These are phyloP conservation scores for Pyrgus malvae DNA, from an alignment of 2,888 invertebrate genomes.

Conservation along the genomic window DNA sequence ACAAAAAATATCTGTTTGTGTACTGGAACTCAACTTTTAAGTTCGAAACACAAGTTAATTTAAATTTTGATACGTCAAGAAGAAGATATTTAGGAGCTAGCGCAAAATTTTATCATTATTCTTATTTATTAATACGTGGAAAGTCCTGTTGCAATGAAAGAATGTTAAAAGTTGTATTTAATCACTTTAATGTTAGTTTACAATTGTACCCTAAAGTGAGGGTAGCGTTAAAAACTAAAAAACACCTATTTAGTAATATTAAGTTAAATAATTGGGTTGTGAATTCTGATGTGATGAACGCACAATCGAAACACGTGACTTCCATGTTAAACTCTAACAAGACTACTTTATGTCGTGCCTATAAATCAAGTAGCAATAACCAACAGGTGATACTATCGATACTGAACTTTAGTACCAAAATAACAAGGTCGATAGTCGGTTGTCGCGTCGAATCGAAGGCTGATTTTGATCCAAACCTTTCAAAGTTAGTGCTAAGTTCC, in stretches of 20 bases:
- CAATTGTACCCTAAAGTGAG: neutral
- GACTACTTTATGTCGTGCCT: neutral
- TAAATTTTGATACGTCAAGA: too few species aligned
- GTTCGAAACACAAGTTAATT: too few species aligned
- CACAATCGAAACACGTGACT: neutral
- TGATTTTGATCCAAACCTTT: slow-evolving; percentile 19
- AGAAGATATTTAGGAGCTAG: too few species aligned
- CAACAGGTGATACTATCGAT: slow-evolving; percentile 23
- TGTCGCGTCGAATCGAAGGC: slow-evolving; percentile 34
- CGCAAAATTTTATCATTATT: too few species aligned
- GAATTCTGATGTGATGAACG: neutral
- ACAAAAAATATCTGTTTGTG: too few species aligned
- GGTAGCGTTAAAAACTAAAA: neutral
- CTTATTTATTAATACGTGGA: too few species aligned
- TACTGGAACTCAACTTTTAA: too few species aligned
- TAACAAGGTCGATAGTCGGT: slow-evolving; percentile 17
- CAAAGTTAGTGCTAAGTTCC: slow-evolving; percentile 24
- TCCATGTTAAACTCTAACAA: neutral
- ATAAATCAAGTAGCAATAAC: neutral
- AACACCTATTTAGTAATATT: too few species aligned
- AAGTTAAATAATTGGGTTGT: neutral
- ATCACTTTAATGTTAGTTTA: too few species aligned
- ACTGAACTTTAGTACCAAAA: slow-evolving; percentile 27
- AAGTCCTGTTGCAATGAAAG: too few species aligned
- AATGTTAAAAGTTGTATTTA: too few species aligned